Evolutionary conservation across 2,888 invertebrate genomes (phyloP), one percentile per base, ranked within the genome.

Genomic region (Caenorhabditis sp.): DNA sequence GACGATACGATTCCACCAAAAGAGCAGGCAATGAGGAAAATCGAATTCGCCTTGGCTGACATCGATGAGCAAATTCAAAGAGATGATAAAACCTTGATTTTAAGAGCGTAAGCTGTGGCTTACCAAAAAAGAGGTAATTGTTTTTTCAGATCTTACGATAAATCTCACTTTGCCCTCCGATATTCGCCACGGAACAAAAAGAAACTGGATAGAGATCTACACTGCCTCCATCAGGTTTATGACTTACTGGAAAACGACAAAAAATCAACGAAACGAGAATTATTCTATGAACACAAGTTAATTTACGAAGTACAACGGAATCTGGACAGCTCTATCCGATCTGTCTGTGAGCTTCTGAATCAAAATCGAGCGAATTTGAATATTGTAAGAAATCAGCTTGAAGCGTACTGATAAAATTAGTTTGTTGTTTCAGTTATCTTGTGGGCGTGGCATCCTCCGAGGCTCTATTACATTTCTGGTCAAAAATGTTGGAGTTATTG

Each of bases 221-320:
- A 61, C 44, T 86, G 81, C 64, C 72, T 87, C 7, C 69, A 80
- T 10, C 87, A 88, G 58, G 47, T 88, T 0, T 84, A 85, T 47
- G 74, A 74, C 47, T 80, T 88, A 14, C 63, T 88, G 3, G n/a
- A 69, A 35, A 81, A 73, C 31, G 76, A 84, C 8, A 80, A 79
- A 22, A 79, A 70, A 44, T 81, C 85, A 26, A 87, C 87, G 14
- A 87, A 87, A 74, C 19, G 90, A 54, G 89, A 90, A 76, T 47
- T 90, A 22, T 90, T 82, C 63, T 90, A 90, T 66, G 90, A 90
- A 54, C 69, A 85, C 47, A 89, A 88, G 74, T 59, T 41, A n/a
- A 59, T 90, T 16, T 90, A 87, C 61, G 82, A 72, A 12, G 54
- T 47, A 1, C 90, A 90, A 58, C 44, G 54, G 22, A 80, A 74